A percentile compares a stretch with the other conserved stretches of the same genome.
Conservation (phyloP, 2,888 invertebrate genomes). For the Cancer borealis region DNA sequence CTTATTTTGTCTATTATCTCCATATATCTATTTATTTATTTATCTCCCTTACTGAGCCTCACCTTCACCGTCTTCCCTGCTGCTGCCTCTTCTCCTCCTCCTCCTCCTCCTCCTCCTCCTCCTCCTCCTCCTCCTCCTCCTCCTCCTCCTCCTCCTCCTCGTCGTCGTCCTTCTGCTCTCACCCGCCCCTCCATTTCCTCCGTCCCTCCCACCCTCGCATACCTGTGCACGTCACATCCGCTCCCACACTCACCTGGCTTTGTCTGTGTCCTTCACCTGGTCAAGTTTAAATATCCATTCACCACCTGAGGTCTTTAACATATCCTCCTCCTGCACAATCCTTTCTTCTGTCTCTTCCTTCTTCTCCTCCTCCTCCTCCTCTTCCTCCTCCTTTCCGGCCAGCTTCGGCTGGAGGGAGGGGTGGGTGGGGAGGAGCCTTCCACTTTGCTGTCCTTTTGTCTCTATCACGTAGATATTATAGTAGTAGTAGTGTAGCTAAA, state of each 20-base stretch:
- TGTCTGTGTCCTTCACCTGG: conserved; percentile 37
- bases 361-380: neutral
- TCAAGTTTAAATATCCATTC: conserved; percentile 25
- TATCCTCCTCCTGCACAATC: neutral
- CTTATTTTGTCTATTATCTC: neutral
- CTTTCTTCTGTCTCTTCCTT: neutral
- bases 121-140: neutral
- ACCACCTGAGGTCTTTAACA: conserved; percentile 37
- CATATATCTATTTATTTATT: neutral
- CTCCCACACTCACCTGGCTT: conserved; percentile 35
- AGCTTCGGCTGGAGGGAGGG: too few relatives aligned
- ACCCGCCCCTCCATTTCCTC: conserved; percentile 32
- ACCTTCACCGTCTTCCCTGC: neutral
- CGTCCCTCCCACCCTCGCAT: conserved; percentile 9
- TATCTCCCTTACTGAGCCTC: neutral
- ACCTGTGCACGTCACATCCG: conserved; percentile 34
- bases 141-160: neutral
- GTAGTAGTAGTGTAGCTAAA: too few relatives aligned
- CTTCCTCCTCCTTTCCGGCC: neutral
- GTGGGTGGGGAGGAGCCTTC: too few relatives aligned
- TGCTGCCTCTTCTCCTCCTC: neutral
- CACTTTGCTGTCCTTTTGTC: too few relatives aligned
- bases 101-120: conserved; percentile 6
- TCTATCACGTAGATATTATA: too few relatives aligned
- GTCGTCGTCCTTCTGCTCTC: neutral